Percentiles rank a stretch among this genome's conserved stretches.
Evolutionary conservation across 1,140 invertebrate genomes (phyloP).

Genomic region (Mizuhopecten yessoensis): DNA sequence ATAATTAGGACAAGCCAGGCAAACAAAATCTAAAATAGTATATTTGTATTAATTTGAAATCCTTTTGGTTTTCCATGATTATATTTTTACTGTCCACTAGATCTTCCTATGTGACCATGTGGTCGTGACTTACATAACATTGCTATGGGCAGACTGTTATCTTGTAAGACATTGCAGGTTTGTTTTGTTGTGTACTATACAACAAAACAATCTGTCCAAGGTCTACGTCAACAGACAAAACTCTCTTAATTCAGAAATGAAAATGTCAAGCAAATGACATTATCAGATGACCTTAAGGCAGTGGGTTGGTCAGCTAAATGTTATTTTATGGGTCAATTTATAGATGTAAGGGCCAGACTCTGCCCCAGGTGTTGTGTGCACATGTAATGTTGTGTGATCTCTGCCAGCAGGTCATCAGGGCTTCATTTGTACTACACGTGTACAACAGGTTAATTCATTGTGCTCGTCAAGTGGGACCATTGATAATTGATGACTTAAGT

Average conservation of each 20-base stretch:
- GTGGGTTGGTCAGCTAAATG: slow-evolving; percentile 16
- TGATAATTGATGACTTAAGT: neutral
- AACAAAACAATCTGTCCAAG: neutral
- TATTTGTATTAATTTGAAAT: too few species aligned
- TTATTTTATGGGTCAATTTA: neutral
- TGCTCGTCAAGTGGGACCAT: neutral
- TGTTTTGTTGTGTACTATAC: neutral
- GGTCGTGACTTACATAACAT: too few species aligned
- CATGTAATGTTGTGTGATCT: neutral
- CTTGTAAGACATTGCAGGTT: neutral
- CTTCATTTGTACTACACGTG: slow-evolving; percentile 5
- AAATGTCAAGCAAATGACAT: neutral
- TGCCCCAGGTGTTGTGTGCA: neutral
- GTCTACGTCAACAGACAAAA: neutral
- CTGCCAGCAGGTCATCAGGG: neutral
- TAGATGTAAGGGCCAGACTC: neutral
- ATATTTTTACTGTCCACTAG: too few species aligned
- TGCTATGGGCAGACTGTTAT: neutral
- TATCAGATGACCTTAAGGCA: neutral
- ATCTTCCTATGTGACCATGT: too few species aligned
- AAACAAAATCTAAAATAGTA: too few species aligned
- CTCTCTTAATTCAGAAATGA: neutral
- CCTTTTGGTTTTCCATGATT: too few species aligned
- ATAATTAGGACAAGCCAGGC: too few species aligned
- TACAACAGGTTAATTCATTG: neutral